A percentile compares a stretch with the other conserved stretches of the same genome.
Conservation (phyloP, 1,140 invertebrate genomes). For the Cotesia glomerata region DNA sequence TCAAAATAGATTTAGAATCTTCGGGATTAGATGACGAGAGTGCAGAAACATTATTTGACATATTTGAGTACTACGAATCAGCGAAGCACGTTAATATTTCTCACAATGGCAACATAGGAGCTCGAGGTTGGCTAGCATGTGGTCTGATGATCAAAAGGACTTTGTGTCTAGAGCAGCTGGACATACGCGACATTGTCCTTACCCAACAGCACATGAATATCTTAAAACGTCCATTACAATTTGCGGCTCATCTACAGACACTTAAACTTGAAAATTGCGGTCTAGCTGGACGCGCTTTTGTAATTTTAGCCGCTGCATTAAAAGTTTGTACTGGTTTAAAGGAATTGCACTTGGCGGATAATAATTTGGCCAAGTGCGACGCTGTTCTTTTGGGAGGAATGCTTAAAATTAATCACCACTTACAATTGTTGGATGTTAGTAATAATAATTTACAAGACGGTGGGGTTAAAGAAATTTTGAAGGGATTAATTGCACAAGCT, state of each 20-base stretch:
- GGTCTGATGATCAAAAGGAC: constrained; percentile 82
- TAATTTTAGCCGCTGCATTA: constrained; percentile 76
- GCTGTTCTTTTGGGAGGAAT: constrained; percentile 78
- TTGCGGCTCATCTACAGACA: constrained; percentile 72
- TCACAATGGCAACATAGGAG: constrained; percentile 74
- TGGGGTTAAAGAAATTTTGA: constrained; percentile 74
- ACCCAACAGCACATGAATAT: constrained; percentile 75
- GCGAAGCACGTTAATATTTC: constrained; percentile 79
- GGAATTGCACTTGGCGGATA: constrained; percentile 85
- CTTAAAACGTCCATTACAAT: constrained; percentile 72
- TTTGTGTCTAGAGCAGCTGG: constrained; percentile 73
- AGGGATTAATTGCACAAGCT: constrained; percentile 75
- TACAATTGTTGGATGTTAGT: constrained; percentile 81
- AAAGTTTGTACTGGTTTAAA: constrained; percentile 80
- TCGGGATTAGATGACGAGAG: constrained; percentile 74
- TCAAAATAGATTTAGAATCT: constrained; percentile 72
- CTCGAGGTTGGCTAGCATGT: constrained; percentile 81
- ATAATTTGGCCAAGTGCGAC: constrained; percentile 76
- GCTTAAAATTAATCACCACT: constrained; percentile 70
- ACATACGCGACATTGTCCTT: constrained; percentile 71
- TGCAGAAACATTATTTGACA: constrained; percentile 81
- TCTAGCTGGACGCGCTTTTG: constrained; percentile 70
- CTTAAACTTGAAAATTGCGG: constrained; percentile 79
- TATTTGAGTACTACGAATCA: constrained; percentile 92
- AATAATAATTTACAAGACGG: constrained; percentile 79